Percentiles rank a stretch among this genome's conserved stretches.
Conservation (phyloP, 1,140 invertebrate genomes). For the Neocloeon triangulifer region DNA sequence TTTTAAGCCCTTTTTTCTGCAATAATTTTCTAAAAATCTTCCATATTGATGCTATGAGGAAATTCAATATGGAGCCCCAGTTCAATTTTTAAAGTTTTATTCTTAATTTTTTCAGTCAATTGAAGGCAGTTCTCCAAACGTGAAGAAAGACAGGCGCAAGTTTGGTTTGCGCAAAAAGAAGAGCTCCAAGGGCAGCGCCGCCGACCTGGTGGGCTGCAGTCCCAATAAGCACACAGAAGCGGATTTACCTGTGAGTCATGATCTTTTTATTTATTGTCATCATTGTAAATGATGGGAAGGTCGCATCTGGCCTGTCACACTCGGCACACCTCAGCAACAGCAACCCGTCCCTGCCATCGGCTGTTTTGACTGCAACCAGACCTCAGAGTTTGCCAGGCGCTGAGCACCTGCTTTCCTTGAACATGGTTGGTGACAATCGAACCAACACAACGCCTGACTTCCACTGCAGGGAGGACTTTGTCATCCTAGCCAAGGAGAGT, state of each 20-base stretch:
- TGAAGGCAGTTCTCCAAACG: conserved; percentile 32
- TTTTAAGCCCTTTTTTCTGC: no score
- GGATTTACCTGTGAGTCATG: no score
- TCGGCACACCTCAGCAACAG: conserved; percentile 20
- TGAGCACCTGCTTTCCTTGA: conserved; percentile 8
- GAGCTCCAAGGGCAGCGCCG: conserved; percentile 28
- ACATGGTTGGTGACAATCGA: background rate
- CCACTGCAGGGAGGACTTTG: conserved; percentile 39
- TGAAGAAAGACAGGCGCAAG: conserved; percentile 40
- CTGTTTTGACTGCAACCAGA: conserved; percentile 15
- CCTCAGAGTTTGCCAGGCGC: conserved; percentile 23
- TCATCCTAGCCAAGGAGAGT: conserved; percentile 39
- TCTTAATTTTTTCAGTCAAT: conserved; percentile 12
- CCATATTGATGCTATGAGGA: no score
- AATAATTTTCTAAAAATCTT: no score
- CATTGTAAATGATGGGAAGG: no score
- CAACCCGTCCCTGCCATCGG: conserved; percentile 18
- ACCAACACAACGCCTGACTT: conserved; percentile 22
- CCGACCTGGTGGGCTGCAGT: conserved; percentile 25
- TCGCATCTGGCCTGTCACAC: no score
- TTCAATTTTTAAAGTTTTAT: conserved; percentile 1
- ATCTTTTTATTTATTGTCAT: no score
- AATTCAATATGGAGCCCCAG: no score
- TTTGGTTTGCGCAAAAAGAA: conserved; percentile 47
- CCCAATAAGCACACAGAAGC: conserved; percentile 15